These are phyloP conservation scores for Apteryx mantelli DNA, from an alignment of 2,113 vertebrate species.

Conservation along the genomic window DNA sequence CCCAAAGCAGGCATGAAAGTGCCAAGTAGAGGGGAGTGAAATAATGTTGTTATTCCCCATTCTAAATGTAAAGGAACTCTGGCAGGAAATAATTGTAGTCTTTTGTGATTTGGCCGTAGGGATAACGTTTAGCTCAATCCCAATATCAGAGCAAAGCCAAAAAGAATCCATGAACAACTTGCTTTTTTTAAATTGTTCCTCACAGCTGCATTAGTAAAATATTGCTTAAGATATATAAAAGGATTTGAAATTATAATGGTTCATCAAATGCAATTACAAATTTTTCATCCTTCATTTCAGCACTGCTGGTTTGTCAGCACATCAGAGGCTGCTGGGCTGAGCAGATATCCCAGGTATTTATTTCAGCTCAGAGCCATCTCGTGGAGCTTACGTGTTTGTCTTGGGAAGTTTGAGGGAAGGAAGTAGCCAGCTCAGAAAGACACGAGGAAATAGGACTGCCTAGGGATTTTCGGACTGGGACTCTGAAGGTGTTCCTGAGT, in stretches of 20 bases:
- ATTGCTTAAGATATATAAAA: conserved; percentile 20
- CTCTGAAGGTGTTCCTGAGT: not conserved
- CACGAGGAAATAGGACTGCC: not conserved
- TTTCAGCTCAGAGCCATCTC: not conserved
- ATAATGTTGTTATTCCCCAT: not conserved
- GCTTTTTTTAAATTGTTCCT: not conserved
- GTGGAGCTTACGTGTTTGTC: not conserved
- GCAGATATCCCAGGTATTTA: not conserved
- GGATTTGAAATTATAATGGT: not conserved
- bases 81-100: not conserved
- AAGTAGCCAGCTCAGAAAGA: not conserved
- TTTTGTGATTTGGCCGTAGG: not conserved
- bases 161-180: not conserved
- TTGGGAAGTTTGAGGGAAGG: not conserved
- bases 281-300: not conserved
- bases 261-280: not conserved
- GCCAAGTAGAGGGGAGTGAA: not conserved
- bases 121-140: not conserved
- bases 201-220: not conserved
- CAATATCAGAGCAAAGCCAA: conserved; percentile 4
- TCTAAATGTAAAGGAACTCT: not conserved
- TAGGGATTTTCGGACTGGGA: not conserved
- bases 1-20: not conserved
- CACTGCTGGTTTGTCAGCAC: not conserved
- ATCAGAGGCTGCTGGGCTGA: not conserved